Percentiles rank a stretch among this genome's conserved stretches.
Evolutionary conservation across 2,113 vertebrate genomes (phyloP).

Genomic region (Bujurquina vittata): DNA sequence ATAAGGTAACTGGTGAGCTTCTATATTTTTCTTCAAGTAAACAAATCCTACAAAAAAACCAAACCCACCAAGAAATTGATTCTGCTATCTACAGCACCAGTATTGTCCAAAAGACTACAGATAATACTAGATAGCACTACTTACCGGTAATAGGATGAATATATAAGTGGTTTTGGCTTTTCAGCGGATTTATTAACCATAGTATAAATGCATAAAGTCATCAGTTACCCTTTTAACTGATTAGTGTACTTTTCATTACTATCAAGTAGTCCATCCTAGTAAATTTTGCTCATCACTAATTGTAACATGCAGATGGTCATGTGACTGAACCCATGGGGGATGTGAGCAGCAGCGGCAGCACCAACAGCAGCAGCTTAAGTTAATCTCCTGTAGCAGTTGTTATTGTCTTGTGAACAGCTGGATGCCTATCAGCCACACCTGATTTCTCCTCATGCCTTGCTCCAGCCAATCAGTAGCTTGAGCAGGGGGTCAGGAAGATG

Average conservation of each 20-base stretch:
- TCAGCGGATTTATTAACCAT: background rate
- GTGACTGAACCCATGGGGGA: conserved; percentile 42
- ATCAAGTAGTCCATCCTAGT: background rate
- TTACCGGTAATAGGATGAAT: background rate
- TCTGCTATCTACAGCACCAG: too few relatives aligned
- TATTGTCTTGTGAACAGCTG: conserved; percentile 63
- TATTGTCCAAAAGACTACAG: background rate
- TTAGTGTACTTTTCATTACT: background rate
- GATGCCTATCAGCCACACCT: conserved; percentile 53
- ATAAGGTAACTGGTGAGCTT: too few relatives aligned
- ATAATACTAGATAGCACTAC: background rate
- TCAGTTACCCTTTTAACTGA: background rate
- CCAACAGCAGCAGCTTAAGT: conserved; percentile 44
- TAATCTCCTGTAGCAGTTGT: conserved; percentile 68
- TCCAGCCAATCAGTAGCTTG: conserved; percentile 55
- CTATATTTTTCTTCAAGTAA: too few relatives aligned
- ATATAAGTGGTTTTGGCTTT: background rate
- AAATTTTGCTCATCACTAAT: background rate
- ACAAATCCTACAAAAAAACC: too few relatives aligned
- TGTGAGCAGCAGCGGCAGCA: background rate
- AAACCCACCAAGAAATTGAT: too few relatives aligned
- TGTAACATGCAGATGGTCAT: conserved; percentile 31
- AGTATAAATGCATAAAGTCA: background rate
- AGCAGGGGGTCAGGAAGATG: conserved; percentile 29
- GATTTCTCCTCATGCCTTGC: conserved; percentile 19